These are phyloP conservation scores for Drosophila tristis DNA, from an alignment of 1,140 invertebrate genomes.

Conservation along the genomic window DNA sequence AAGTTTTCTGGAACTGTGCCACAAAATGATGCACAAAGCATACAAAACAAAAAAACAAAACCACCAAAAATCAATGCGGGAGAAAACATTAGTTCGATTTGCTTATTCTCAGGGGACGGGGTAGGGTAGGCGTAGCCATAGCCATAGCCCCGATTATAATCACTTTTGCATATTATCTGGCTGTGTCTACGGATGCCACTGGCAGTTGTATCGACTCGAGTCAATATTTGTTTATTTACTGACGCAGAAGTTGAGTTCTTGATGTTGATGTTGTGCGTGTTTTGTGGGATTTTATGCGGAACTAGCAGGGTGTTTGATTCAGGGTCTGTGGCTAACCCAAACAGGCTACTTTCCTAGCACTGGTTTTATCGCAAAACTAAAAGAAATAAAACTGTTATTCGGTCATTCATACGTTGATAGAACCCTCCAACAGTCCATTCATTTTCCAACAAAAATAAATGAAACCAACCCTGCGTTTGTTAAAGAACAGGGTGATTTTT, in stretches of 20 bases:
- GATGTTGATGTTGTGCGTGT: conserved; percentile 53
- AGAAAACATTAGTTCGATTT: conserved; percentile 39
- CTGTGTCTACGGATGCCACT: conserved; percentile 32
- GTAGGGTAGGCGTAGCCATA: no score
- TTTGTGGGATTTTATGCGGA: conserved; percentile 42
- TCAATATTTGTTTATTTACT: conserved; percentile 81
- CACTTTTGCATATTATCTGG: conserved; percentile 51
- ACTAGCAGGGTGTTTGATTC: conserved; percentile 18
- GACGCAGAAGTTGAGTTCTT: conserved; percentile 60
- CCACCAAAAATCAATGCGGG: conserved; percentile 12
- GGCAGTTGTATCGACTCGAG: conserved; percentile 70
- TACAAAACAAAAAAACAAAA: conserved; percentile 29
- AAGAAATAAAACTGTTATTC: no score
- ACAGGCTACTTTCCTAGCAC: not conserved
- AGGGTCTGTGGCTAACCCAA: not conserved
- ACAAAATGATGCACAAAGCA: conserved; percentile 43
- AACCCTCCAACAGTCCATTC: no score
- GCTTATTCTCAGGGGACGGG: not conserved
- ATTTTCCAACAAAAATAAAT: no score
- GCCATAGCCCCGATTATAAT: conserved; percentile 41
- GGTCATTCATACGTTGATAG: no score
- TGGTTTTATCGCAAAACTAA: not conserved
- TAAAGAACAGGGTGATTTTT: no score
- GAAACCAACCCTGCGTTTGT: no score
- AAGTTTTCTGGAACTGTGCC: conserved; percentile 51